phyloP scores from a whole-genome alignment of 2,888 invertebrate genomes.

The Pterobdella sp. region DNA sequence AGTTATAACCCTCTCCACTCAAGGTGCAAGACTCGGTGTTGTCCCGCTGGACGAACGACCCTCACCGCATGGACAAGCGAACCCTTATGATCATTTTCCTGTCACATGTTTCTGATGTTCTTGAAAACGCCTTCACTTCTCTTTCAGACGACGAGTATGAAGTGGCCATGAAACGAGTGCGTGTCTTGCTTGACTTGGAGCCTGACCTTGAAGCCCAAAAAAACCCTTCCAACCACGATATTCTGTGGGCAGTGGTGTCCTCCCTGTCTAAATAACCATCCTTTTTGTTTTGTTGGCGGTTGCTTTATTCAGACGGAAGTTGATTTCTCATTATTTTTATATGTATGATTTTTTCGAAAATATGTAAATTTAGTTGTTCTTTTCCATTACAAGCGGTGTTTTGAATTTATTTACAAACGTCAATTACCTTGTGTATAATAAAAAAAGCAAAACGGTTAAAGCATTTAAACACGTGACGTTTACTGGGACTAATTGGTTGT shows the following conservation, averaged over 20 bases:
- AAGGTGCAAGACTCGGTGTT: slow-evolving; percentile 85
- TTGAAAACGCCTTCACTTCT: slow-evolving; percentile 98
- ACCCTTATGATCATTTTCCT: slow-evolving; percentile 85
- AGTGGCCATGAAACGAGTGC: slow-evolving; percentile 90
- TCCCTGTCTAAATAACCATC: slow-evolving; percentile 80
- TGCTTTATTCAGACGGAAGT: not conserved
- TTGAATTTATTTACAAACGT: too few species aligned
- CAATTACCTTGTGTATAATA: too few species aligned
- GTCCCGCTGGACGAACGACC: slow-evolving; percentile 87
- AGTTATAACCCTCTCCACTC: too few species aligned
- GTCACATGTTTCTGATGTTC: slow-evolving; percentile 94
- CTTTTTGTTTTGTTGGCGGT: too few species aligned
- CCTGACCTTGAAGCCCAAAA: slow-evolving; percentile 91
- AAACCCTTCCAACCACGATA: slow-evolving; percentile 59
- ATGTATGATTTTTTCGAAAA: too few species aligned
- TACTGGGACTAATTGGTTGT: too few species aligned
- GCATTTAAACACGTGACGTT: too few species aligned
- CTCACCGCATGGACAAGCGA: slow-evolving; percentile 91
- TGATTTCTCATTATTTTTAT: too few species aligned
- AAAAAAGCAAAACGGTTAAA: too few species aligned
- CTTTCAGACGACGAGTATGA: slow-evolving; percentile 91
- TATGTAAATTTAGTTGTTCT: too few species aligned
- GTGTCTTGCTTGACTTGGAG: slow-evolving; percentile 89
- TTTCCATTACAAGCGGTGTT: too few species aligned
- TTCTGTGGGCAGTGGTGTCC: slow-evolving; percentile 97